A percentile compares a stretch with the other conserved stretches of the same genome.
Evolutionary conservation across 2,113 vertebrate species (phyloP).

Genomic region (Ginglymostoma cirratum): DNA sequence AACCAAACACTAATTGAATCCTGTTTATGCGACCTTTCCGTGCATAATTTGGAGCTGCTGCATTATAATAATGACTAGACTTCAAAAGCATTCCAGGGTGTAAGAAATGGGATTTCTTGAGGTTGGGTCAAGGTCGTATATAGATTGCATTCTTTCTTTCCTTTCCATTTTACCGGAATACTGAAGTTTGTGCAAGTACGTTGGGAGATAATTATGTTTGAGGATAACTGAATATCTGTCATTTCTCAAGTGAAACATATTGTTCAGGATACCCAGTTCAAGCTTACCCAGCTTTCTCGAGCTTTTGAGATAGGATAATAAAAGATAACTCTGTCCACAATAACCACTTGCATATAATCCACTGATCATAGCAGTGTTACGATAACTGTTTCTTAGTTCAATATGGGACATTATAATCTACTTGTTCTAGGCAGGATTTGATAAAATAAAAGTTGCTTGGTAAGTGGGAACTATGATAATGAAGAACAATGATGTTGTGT

Average conservation of each 20-base stretch:
- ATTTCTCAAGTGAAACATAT: background rate
- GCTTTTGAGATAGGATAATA: background rate
- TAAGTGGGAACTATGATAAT: background rate
- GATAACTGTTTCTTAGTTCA: background rate
- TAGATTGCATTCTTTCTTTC: background rate
- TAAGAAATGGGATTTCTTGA: background rate
- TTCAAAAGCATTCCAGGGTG: background rate
- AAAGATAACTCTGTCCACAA: background rate
- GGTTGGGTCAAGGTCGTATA: background rate
- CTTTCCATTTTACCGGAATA: background rate
- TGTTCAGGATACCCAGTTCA: background rate
- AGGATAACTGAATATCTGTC: background rate
- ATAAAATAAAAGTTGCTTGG: background rate
- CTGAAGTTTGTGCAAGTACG: background rate
- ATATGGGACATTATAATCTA: background rate
- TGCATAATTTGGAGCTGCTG: background rate
- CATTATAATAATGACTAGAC: background rate
- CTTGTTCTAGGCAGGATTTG: background rate
- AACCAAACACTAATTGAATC: background rate
- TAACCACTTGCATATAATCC: background rate
- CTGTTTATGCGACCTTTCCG: background rate
- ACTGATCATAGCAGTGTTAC: background rate
- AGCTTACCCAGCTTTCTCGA: background rate
- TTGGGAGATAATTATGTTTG: background rate
- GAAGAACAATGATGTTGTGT: background rate